Evolutionary conservation across 2,888 invertebrate genomes (phyloP).

Genomic region (Campopleginae sp.): DNA sequence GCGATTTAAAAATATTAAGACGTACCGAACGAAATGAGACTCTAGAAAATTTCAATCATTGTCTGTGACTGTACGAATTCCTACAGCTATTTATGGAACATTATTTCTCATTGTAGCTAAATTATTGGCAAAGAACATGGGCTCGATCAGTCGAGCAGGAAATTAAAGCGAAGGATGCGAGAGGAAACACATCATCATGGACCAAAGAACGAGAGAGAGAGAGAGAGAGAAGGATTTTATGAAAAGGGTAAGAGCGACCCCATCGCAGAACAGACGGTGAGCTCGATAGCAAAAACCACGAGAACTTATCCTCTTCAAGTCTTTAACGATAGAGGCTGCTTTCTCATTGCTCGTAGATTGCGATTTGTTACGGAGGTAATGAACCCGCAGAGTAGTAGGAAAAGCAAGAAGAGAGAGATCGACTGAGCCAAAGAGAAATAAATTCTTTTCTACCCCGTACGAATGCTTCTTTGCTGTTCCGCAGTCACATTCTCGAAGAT

Average conservation of each 20-base stretch:
- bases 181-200: slow-evolving; percentile 45
- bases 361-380: slow-evolving; percentile 84
- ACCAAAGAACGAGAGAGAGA: slow-evolving; percentile 64
- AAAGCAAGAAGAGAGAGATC: slow-evolving; percentile 10
- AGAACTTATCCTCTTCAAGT: slow-evolving; percentile 77
- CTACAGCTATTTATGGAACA: background rate
- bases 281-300: slow-evolving; percentile 77
- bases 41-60: background rate
- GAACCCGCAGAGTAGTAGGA: slow-evolving; percentile 77
- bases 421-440: slow-evolving; percentile 19
- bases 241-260: slow-evolving; percentile 64
- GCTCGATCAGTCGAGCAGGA: slow-evolving; percentile 68
- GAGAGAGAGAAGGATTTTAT: slow-evolving; percentile 59
- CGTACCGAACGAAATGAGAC: background rate
- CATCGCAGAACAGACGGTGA: slow-evolving; percentile 65
- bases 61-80: background rate
- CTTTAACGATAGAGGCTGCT: slow-evolving; percentile 81
- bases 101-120: slow-evolving; percentile 78
- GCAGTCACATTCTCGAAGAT: background rate
- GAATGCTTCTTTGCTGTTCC: slow-evolving; percentile 26
- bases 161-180: slow-evolving; percentile 57
- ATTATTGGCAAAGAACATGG: slow-evolving; percentile 79
- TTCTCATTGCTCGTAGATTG: slow-evolving; percentile 82
- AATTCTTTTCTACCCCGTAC: slow-evolving; percentile 16
- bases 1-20: background rate